Evolutionary conservation across 2,888 invertebrate genomes (phyloP).

Genomic region (Melanchra persicariae): DNA sequence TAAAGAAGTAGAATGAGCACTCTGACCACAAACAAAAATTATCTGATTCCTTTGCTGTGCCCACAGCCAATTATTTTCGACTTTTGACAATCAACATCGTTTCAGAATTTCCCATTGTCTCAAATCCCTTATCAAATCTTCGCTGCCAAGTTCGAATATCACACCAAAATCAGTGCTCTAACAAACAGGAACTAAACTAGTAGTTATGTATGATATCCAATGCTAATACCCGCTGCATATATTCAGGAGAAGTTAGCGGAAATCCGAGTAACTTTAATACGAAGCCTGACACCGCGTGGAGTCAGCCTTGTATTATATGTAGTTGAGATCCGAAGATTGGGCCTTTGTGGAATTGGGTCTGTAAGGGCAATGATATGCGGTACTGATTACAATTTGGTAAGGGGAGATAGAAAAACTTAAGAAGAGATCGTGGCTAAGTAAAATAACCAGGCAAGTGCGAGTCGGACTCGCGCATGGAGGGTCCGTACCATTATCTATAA

Average conservation of each 20-base stretch:
- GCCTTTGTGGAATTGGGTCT: not conserved
- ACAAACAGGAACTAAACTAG: constrained; percentile 3
- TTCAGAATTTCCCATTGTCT: too few species aligned
- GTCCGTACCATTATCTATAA: too few species aligned
- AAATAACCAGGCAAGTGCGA: too few species aligned
- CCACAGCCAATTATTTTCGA: too few species aligned
- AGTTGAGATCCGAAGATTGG: not conserved
- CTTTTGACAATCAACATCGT: too few species aligned
- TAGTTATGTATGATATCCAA: constrained; percentile 7
- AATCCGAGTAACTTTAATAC: constrained; percentile 36
- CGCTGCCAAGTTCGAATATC: not conserved
- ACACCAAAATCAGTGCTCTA: constrained; percentile 4
- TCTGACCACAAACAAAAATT: too few species aligned
- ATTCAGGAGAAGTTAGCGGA: constrained; percentile 35
- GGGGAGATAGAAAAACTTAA: too few species aligned
- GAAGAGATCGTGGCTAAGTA: not conserved
- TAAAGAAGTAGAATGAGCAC: too few species aligned
- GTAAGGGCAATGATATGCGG: too few species aligned
- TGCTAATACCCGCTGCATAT: constrained; percentile 43
- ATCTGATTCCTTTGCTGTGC: too few species aligned
- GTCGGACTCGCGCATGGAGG: too few species aligned
- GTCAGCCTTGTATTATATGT: constrained; percentile 6
- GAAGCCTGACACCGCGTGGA: constrained; percentile 15
- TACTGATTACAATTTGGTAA: not conserved
- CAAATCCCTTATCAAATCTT: too few species aligned